Percentiles rank a stretch among this genome's conserved stretches.
phyloP scores from a whole-genome alignment of 2,888 invertebrate species.

The Nematopogon swammerdamellus region DNA sequence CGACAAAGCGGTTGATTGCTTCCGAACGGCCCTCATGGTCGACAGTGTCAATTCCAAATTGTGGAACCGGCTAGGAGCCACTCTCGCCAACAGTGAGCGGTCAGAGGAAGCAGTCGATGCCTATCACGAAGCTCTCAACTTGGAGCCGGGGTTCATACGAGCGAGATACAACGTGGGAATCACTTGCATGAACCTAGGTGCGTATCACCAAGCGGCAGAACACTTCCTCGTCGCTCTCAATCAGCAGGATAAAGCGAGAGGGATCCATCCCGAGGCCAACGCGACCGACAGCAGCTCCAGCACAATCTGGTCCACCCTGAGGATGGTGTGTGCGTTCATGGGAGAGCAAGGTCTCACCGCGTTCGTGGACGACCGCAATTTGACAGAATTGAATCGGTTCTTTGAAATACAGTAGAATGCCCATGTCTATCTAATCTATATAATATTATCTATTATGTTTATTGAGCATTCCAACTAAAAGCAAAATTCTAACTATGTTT shows the following conservation, averaged over 20 bases:
- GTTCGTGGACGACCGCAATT: conserved; percentile 59
- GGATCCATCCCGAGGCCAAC: conserved; percentile 28
- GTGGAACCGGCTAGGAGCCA: conserved; percentile 98
- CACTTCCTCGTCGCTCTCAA: conserved; percentile 92
- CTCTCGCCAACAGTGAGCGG: conserved; percentile 90
- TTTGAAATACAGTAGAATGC: conserved; percentile 27
- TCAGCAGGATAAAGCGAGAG: conserved; percentile 71
- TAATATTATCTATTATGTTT: too few relatives aligned
- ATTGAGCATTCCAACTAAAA: too few relatives aligned
- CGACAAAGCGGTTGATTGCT: conserved; percentile 96
- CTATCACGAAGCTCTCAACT: conserved; percentile 84
- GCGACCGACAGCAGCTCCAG: conserved; percentile 68
- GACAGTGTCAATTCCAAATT: conserved; percentile 79
- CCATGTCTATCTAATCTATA: too few relatives aligned
- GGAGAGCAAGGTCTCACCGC: conserved; percentile 63
- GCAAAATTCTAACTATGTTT: too few relatives aligned
- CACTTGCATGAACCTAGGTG: conserved; percentile 93
- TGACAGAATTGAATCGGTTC: conserved; percentile 57
- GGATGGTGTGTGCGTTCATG: conserved; percentile 84
- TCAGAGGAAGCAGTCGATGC: conserved; percentile 97
- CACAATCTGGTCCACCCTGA: conserved; percentile 90
- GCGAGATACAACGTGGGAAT: conserved; percentile 98
- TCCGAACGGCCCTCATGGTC: conserved; percentile 83
- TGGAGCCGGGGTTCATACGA: conserved; percentile 94
- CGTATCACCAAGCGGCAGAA: conserved; percentile 93